Conservation (phyloP, 2,888 invertebrate species). For the Drosophila sordidula region DNA sequence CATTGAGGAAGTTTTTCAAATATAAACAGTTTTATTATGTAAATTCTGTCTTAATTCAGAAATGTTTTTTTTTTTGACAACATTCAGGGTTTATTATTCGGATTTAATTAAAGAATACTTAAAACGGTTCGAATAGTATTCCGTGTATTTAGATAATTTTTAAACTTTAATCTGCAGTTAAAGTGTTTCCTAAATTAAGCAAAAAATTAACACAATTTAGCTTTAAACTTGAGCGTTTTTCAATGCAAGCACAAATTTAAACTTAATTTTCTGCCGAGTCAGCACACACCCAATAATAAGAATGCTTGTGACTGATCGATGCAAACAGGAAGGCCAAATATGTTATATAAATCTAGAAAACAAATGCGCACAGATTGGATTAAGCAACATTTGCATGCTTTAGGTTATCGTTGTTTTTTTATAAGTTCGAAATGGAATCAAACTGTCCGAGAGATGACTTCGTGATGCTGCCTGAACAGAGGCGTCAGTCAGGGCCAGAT, state of each 20-base stretch:
- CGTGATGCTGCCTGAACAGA: conserved; percentile 16
- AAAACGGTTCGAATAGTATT: too few species aligned
- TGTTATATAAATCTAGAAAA: conserved; percentile 20
- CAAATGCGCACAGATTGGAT: conserved; percentile 22
- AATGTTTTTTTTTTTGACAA: too few species aligned
- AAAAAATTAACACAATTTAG: neutral
- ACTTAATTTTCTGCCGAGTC: conserved; percentile 38
- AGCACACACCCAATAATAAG: conserved; percentile 47
- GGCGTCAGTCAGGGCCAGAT: conserved; percentile 31
- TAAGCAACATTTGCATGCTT: conserved; percentile 47
- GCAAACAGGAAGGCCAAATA: conserved; percentile 48
- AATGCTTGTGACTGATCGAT: conserved; percentile 24
- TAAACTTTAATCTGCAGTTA: too few species aligned
- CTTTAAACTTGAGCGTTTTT: neutral
- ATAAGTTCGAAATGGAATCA: conserved; percentile 1
- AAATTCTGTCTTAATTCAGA: too few species aligned
- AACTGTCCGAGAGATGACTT: conserved; percentile 14
- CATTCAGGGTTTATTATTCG: too few species aligned
- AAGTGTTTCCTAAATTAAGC: too few species aligned
- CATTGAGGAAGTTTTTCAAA: too few species aligned
- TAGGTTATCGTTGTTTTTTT: conserved; percentile 14
- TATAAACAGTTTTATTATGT: too few species aligned
- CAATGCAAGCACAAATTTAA: conserved; percentile 5
- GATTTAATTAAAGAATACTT: too few species aligned
- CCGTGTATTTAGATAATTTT: too few species aligned